A percentile compares a stretch with the other conserved stretches of the same genome.
Evolutionary conservation across 2,888 invertebrate genomes (phyloP).

Genomic region (Serripes groenlandicus): DNA sequence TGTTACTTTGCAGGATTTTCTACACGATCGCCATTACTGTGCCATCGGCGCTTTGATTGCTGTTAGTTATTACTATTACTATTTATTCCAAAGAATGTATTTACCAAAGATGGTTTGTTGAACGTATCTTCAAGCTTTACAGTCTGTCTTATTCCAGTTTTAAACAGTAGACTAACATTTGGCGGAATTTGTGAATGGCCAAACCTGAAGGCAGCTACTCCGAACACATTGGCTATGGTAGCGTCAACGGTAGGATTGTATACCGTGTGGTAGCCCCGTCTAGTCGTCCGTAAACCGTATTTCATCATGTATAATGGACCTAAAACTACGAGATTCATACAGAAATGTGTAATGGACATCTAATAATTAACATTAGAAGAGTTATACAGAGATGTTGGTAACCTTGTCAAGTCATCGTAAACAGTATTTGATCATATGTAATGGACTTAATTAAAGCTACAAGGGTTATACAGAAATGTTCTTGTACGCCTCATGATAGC

Average conservation of each 20-base stretch:
- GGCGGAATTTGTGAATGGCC: constrained; percentile 91
- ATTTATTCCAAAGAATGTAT: too few species aligned
- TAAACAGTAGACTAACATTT: not conserved
- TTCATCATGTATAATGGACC: constrained; percentile 27
- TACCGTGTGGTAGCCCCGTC: constrained; percentile 92
- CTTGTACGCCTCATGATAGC: too few species aligned
- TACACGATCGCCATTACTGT: too few species aligned
- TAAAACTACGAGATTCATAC: not conserved
- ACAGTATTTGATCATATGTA: too few species aligned
- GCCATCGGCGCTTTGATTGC: too few species aligned
- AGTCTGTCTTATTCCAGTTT: not conserved
- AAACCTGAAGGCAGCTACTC: constrained; percentile 96
- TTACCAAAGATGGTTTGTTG: constrained; percentile 18
- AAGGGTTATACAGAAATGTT: too few species aligned
- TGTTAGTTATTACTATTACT: too few species aligned
- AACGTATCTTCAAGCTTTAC: constrained; percentile 2
- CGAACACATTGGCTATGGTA: constrained; percentile 93
- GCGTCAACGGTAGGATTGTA: constrained; percentile 94
- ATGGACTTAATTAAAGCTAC: too few species aligned
- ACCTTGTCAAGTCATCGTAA: too few species aligned
- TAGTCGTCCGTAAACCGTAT: constrained; percentile 88
- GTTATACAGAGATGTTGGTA: not conserved
- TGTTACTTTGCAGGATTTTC: too few species aligned
- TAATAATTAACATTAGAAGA: not conserved
- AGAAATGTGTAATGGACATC: not conserved